Evolutionary conservation across 2,113 vertebrate genomes (phyloP).

Genomic region (Gopherus flavomarginatus): DNA sequence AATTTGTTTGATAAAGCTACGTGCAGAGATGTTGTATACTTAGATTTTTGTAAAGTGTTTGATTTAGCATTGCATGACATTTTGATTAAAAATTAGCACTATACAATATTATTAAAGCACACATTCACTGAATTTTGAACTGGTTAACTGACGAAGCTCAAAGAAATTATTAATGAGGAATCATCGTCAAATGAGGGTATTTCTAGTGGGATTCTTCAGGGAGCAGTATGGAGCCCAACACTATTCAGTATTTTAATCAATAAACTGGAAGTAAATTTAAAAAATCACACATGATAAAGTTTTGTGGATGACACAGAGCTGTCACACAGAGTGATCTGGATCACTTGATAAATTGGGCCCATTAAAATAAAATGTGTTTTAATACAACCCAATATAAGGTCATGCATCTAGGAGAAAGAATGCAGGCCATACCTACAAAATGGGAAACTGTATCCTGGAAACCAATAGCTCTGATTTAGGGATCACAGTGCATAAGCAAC

Average conservation of each 20-base stretch:
- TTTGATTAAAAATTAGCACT: background rate
- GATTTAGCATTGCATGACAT: background rate
- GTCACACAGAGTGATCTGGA: background rate
- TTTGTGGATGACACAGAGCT: background rate
- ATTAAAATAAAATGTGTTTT: background rate
- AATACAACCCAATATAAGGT: background rate
- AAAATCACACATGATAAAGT: background rate
- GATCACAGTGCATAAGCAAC: background rate
- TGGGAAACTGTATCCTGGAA: background rate
- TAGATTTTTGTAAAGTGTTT: background rate
- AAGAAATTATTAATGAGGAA: background rate
- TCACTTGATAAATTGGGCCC: background rate
- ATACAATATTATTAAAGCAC: background rate
- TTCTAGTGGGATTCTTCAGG: background rate
- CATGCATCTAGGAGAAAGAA: background rate
- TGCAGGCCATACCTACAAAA: background rate
- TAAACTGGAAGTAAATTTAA: background rate
- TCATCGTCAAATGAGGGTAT: background rate
- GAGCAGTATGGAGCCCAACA: background rate
- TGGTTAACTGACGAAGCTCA: background rate
- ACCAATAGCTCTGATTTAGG: background rate
- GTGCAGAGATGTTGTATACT: background rate
- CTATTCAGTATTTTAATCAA: background rate
- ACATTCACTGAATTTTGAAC: background rate
- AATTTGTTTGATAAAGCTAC: background rate